phyloP scores from a whole-genome alignment of 2,797 vertebrate genomes.

The Liasis olivaceus region DNA sequence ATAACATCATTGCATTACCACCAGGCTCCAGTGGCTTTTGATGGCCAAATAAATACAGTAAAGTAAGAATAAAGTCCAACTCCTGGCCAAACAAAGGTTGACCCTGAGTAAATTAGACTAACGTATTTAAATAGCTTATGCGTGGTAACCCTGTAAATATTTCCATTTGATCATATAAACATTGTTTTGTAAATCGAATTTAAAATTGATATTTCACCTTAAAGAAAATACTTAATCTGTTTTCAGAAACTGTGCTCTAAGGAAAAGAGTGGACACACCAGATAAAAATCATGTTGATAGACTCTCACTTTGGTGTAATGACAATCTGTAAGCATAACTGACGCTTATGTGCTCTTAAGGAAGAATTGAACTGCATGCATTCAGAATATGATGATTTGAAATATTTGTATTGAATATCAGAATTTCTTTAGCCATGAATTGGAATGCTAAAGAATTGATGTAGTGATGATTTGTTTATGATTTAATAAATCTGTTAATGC shows the following conservation, averaged over 20 bases:
- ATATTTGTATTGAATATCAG: background rate
- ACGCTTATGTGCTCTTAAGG: background rate
- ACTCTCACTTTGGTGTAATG: background rate
- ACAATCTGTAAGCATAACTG: background rate
- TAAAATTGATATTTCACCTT: background rate
- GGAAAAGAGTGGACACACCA: too few relatives aligned
- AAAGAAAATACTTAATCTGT: background rate
- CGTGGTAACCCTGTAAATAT: background rate
- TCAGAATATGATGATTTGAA: background rate
- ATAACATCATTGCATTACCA: background rate
- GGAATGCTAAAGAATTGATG: background rate
- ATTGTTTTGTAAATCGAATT: background rate
- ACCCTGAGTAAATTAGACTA: background rate
- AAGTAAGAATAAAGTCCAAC: background rate
- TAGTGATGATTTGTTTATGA: background rate
- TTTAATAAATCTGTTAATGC: background rate
- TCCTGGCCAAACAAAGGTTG: background rate
- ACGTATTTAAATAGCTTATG: background rate
- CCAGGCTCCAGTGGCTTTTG: background rate
- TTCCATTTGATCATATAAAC: background rate
- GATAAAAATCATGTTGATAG: background rate
- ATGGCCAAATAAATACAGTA: background rate
- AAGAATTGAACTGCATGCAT: background rate
- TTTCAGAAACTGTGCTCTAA: background rate
- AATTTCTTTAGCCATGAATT: background rate